Evolutionary conservation across 2,888 invertebrate genomes (phyloP), one percentile per base, ranked within the genome.

Genomic region (Iselma pallidipennis): DNA sequence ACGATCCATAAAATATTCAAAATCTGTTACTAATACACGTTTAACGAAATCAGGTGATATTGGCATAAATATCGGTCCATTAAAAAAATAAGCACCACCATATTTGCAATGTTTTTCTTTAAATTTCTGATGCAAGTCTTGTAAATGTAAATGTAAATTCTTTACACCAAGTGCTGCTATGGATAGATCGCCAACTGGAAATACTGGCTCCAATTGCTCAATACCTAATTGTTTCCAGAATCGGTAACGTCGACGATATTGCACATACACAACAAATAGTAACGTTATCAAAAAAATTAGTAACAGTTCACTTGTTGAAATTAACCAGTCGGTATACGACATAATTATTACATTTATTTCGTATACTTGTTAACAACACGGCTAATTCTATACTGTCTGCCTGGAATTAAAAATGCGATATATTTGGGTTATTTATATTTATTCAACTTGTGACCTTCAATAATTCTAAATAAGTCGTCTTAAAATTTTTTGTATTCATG

Each of bases 281-380:
- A 23, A 45, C 5, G 45, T 12, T n/a, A 45, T n/a, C 12, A 45
- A 23, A n/a, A 45, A 45, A 12, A 45, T n/a, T 12, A 23, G n/a
- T n/a, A 45, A 45, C 1, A 45, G 45, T 45, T 45, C 45, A 4
- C 10, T 45, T 9, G 21, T 21, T 4, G 45, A 45, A 21, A 21
- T 45, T 10, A 45, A 45, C 25, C 25, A 25, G 25, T 6, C 6
- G 6, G 3, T 25, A 25, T 25, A 3, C 4, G 6, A 25, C 25
- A 25, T 25, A 25, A 9, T 45, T 45, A 1, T n/a, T n/a, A n/a
- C n/a, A n/a, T n/a, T n/a, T n/a, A n/a, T 57, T 54, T 28, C 49
- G 49, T 61, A 57, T 4, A n/a, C n/a, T n/a, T 51, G 52, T 10
- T 57, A n/a, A 2, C 57, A 62, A 51, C 21, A 49, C 42, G 57